Percentiles rank a stretch among this genome's conserved stretches.
Conservation (phyloP, 1,140 invertebrate species). For the Drosophila athabasca region DNA sequence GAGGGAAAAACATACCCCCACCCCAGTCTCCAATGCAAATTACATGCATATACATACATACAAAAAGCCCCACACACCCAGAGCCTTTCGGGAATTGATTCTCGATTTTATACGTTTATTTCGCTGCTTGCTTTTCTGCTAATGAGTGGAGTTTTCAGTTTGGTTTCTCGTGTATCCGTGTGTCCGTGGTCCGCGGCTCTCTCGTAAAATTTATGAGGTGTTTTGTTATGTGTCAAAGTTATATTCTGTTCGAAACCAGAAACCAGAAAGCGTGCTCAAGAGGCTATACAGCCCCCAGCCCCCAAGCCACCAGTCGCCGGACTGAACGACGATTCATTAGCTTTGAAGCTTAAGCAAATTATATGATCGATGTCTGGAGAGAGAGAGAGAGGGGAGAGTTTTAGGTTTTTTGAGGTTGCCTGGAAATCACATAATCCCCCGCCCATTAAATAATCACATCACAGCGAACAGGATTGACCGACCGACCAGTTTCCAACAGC, state of each 20-base stretch:
- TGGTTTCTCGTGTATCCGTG: slow-evolving; percentile 21
- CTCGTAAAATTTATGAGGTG: slow-evolving; percentile 78
- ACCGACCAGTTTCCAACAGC: slow-evolving; percentile 54
- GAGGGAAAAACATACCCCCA: slow-evolving; percentile 3
- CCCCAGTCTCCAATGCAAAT: slow-evolving; percentile 46
- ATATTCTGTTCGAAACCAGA: slow-evolving; percentile 22
- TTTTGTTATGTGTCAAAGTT: slow-evolving; percentile 74
- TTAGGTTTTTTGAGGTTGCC: slow-evolving; percentile 32
- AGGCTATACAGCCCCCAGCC: not conserved
- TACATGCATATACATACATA: slow-evolving; percentile 44
- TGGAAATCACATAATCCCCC: slow-evolving; percentile 56
- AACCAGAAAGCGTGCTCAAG: slow-evolving; percentile 49
- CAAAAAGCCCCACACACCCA: slow-evolving; percentile 15
- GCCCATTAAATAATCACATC: slow-evolving; percentile 46
- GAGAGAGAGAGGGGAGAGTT: too few relatives aligned
- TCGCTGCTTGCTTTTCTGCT: slow-evolving; percentile 30
- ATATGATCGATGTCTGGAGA: slow-evolving; percentile 64
- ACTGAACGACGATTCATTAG: slow-evolving; percentile 60
- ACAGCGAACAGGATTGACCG: slow-evolving; percentile 61
- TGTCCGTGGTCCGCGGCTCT: slow-evolving; percentile 33
- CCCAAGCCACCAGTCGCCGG: not conserved
- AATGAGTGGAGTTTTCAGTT: slow-evolving; percentile 62
- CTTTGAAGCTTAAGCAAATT: slow-evolving; percentile 59
- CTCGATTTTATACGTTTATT: slow-evolving; percentile 22
- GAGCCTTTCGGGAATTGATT: slow-evolving; percentile 42